These are phyloP conservation scores for Idaea dimidiata DNA, from an alignment of 2,888 invertebrate genomes.

Conservation along the genomic window DNA sequence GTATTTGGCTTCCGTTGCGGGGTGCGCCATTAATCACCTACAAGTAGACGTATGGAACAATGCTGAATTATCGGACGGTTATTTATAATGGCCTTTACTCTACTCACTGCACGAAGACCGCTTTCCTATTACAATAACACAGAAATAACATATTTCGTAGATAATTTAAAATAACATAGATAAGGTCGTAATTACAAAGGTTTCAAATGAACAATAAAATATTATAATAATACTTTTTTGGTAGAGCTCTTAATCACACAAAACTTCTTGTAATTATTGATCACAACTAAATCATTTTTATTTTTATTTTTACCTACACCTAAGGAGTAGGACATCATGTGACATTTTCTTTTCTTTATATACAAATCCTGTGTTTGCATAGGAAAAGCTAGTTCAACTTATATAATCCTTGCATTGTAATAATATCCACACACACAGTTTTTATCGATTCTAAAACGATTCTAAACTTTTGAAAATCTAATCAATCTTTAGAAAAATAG, in stretches of 20 bases:
- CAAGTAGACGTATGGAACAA: constrained; percentile 40
- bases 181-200: not conserved
- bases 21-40: constrained; percentile 63
- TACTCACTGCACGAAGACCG: constrained; percentile 11
- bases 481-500: not conserved
- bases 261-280: too few species aligned
- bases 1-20: constrained; percentile 74
- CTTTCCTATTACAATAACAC: not conserved
- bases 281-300: too few species aligned
- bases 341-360: too few species aligned
- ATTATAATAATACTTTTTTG: too few species aligned
- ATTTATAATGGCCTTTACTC: constrained; percentile 18
- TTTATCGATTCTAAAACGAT: too few species aligned
- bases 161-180: constrained; percentile 9
- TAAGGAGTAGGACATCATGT: too few species aligned
- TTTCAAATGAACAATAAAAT: not conserved
- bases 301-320: too few species aligned
- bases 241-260: too few species aligned
- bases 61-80: constrained; percentile 26
- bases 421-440: too few species aligned
- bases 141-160: not conserved
- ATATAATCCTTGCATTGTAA: too few species aligned
- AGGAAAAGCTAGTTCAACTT: too few species aligned
- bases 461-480: not conserved
- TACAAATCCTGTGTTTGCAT: too few species aligned